These are phyloP conservation scores for Tromatobia lineatoria DNA, from an alignment of 2,888 invertebrate genomes.

Conservation along the genomic window DNA sequence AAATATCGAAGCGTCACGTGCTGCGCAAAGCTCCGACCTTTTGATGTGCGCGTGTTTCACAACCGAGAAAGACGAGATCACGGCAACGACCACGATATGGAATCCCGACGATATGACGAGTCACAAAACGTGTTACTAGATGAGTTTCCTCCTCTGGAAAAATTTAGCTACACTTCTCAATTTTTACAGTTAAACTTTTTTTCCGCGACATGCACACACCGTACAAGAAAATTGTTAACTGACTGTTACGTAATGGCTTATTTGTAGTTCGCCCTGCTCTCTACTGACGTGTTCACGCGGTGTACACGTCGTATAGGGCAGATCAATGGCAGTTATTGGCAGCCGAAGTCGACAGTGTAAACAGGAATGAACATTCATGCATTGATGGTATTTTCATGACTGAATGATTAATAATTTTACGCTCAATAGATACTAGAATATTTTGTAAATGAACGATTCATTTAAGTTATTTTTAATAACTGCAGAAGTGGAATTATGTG, in stretches of 20 bases:
- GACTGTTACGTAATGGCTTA: not conserved
- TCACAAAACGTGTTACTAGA: not conserved
- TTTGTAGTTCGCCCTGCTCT: not conserved
- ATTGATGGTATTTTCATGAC: too few species aligned
- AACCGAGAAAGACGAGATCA: not conserved
- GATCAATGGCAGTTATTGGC: too few species aligned
- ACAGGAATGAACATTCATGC: not conserved
- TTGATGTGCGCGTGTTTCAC: slow-evolving; percentile 13
- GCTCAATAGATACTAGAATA: too few species aligned
- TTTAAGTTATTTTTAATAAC: too few species aligned
- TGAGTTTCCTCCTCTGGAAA: not conserved
- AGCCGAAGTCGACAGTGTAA: not conserved
- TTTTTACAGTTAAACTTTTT: not conserved
- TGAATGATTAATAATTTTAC: too few species aligned
- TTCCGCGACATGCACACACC: not conserved
- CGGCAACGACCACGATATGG: not conserved
- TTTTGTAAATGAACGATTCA: too few species aligned
- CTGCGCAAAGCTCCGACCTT: slow-evolving; percentile 35
- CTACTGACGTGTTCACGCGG: not conserved
- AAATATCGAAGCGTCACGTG: slow-evolving; percentile 32
- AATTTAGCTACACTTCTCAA: not conserved
- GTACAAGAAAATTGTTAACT: not conserved
- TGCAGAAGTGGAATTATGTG: too few species aligned
- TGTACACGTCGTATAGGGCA: not conserved
- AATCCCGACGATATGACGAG: not conserved